A percentile compares a stretch with the other conserved stretches of the same genome.
Evolutionary conservation across 2,888 invertebrate genomes (phyloP).

Genomic region (Formica aserva): DNA sequence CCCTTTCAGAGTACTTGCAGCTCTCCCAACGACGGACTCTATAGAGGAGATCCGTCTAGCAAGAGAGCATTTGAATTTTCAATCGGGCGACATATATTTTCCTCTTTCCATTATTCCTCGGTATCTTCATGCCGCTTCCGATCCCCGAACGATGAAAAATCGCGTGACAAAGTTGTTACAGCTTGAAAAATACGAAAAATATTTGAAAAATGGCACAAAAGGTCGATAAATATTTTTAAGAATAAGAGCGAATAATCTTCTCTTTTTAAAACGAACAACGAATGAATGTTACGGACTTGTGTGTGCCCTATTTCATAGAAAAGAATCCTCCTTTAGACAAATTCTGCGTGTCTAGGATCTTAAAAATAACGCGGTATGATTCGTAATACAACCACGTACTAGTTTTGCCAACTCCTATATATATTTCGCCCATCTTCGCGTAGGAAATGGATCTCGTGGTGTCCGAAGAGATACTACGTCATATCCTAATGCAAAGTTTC

Average conservation of each 20-base stretch:
- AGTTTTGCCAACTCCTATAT: conserved; percentile 19
- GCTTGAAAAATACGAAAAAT: conserved; percentile 7
- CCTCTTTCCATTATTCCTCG: neutral
- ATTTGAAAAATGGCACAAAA: neutral
- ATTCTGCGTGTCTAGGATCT: neutral
- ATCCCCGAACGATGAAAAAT: conserved; percentile 38
- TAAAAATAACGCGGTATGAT: neutral
- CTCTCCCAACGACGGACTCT: neutral
- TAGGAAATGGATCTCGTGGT: conserved; percentile 25
- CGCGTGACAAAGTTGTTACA: neutral
- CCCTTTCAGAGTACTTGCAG: conserved; percentile 34
- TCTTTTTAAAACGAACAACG: neutral
- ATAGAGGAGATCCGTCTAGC: conserved; percentile 1
- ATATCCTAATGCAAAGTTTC: conserved; percentile 39
- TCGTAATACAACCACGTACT: conserved; percentile 4
- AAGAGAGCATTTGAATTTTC: conserved; percentile 21
- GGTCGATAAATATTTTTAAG: conserved; percentile 6
- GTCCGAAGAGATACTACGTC: conserved; percentile 33
- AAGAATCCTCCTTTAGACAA: neutral
- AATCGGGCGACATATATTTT: neutral
- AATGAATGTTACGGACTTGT: neutral
- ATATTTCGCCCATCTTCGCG: conserved; percentile 8
- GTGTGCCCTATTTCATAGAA: neutral
- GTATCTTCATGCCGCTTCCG: neutral
- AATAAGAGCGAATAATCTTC: neutral